These are phyloP conservation scores for Tenebrio molitor DNA, from an alignment of 1,140 invertebrate species.

Conservation along the genomic window DNA sequence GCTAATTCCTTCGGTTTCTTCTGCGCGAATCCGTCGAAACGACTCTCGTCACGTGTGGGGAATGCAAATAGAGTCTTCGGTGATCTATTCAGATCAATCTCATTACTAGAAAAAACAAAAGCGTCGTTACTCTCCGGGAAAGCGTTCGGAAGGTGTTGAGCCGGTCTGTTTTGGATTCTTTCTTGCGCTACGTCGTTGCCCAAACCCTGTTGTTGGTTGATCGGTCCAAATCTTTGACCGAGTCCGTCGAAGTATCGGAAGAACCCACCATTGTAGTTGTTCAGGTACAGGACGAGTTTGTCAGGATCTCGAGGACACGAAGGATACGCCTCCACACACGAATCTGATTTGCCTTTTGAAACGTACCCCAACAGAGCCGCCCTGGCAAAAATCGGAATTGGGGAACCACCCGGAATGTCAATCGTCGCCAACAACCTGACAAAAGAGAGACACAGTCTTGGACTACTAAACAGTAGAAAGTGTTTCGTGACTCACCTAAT, in stretches of 20 bases:
- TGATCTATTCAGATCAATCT: constrained; percentile 23
- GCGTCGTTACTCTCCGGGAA: constrained; percentile 34
- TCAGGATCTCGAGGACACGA: constrained; percentile 81
- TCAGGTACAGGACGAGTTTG: constrained; percentile 81
- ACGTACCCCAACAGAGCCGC: constrained; percentile 80
- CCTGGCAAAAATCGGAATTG: constrained; percentile 78
- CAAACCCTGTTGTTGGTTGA: too few species aligned
- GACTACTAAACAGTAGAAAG: constrained; percentile 56
- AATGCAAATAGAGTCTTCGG: constrained; percentile 46
- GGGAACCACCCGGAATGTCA: constrained; percentile 68
- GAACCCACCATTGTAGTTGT: constrained; percentile 89
- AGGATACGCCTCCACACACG: constrained; percentile 77
- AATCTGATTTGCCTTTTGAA: constrained; percentile 72
- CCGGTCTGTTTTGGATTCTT: constrained; percentile 54
- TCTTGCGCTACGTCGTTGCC: constrained; percentile 53
- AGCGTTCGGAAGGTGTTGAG: too few species aligned
- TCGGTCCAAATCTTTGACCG: too few species aligned
- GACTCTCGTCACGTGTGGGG: constrained; percentile 38
- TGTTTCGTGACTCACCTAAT: constrained; percentile 73
- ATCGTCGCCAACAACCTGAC: constrained; percentile 69
- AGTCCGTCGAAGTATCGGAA: constrained; percentile 80
- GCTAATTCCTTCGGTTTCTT: constrained; percentile 52
- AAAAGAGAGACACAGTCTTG: constrained; percentile 53
- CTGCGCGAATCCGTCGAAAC: constrained; percentile 33
- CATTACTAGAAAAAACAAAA: constrained; percentile 38